phyloP scores from a whole-genome alignment of 1,140 invertebrate species.

The Penaeus indicus region DNA sequence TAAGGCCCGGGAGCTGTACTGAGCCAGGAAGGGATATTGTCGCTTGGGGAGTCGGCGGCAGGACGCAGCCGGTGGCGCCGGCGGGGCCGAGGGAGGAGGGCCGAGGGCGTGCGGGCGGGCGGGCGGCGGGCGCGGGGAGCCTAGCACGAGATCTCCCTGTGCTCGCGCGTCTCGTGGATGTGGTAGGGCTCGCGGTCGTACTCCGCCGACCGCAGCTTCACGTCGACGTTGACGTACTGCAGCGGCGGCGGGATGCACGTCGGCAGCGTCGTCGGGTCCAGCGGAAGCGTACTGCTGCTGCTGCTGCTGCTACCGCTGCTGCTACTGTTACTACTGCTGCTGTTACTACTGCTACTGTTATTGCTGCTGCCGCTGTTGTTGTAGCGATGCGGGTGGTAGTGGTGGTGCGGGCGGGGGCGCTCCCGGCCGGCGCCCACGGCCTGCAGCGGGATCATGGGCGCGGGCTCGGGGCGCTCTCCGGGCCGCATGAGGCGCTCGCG shows the following conservation, averaged over 20 bases:
- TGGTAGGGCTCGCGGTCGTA: slow-evolving; percentile 63
- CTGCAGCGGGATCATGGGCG: slow-evolving; percentile 55
- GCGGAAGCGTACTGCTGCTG: slow-evolving; percentile 72
- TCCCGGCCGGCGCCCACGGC: slow-evolving; percentile 67
- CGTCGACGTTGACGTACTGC: slow-evolving; percentile 67
- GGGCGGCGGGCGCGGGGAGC: background rate
- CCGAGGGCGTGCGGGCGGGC: background rate
- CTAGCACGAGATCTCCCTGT: slow-evolving; percentile 65
- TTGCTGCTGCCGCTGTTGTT: slow-evolving; percentile 61
- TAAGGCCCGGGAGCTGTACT: no score
- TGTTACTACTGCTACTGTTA: slow-evolving; percentile 63
- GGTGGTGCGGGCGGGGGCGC: slow-evolving; percentile 69
- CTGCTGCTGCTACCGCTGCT: slow-evolving; percentile 68
- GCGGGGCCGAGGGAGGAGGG: background rate
- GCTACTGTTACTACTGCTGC: slow-evolving; percentile 67
- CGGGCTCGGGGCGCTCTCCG: slow-evolving; percentile 43
- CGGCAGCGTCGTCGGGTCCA: slow-evolving; percentile 72
- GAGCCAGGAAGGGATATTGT: background rate
- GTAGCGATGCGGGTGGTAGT: slow-evolving; percentile 67
- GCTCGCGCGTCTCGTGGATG: slow-evolving; percentile 64
- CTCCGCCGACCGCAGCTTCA: slow-evolving; percentile 61
- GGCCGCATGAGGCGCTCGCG: slow-evolving; percentile 55
- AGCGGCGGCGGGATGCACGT: slow-evolving; percentile 63
- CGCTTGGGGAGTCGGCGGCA: background rate
- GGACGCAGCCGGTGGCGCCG: background rate